phyloP scores from a whole-genome alignment of 1,140 invertebrate genomes.

The Doryteuthis pealeii region DNA sequence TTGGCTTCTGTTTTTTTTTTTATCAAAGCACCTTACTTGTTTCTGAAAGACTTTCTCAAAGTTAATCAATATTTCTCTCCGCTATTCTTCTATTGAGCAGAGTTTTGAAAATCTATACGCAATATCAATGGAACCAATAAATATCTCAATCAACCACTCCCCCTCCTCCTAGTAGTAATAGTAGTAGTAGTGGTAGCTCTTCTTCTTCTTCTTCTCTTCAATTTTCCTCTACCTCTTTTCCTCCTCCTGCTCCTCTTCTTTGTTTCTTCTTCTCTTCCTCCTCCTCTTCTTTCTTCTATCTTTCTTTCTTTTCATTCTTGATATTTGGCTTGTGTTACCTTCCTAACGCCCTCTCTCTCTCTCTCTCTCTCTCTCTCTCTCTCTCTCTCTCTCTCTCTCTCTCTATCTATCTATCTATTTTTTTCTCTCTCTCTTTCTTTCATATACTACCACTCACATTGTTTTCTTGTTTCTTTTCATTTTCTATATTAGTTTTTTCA shows the following conservation, averaged over 20 bases:
- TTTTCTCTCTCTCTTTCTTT: too few species aligned
- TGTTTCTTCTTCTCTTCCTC: neutral
- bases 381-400: neutral
- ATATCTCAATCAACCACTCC: too few species aligned
- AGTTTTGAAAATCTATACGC: too few species aligned
- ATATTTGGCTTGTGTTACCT: neutral
- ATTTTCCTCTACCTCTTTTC: neutral
- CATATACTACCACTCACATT: neutral
- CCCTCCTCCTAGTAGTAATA: too few species aligned
- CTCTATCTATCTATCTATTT: too few species aligned
- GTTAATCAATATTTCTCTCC: too few species aligned
- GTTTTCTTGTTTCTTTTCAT: neutral
- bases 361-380: neutral
- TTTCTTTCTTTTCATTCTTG: neutral
- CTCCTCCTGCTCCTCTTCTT: neutral
- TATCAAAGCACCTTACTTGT: too few species aligned
- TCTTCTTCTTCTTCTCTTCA: neutral
- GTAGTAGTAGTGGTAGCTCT: too few species aligned
- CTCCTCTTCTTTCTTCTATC: neutral
- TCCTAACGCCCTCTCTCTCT: neutral
- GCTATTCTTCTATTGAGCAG: too few species aligned
- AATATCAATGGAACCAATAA: too few species aligned
- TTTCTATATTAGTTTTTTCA: neutral
- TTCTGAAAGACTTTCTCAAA: too few species aligned
- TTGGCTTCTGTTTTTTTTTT: too few species aligned